Base-by-base conservation (phyloP, 2,797 vertebrate genomes). In the Acanthurus tractus region DNA sequence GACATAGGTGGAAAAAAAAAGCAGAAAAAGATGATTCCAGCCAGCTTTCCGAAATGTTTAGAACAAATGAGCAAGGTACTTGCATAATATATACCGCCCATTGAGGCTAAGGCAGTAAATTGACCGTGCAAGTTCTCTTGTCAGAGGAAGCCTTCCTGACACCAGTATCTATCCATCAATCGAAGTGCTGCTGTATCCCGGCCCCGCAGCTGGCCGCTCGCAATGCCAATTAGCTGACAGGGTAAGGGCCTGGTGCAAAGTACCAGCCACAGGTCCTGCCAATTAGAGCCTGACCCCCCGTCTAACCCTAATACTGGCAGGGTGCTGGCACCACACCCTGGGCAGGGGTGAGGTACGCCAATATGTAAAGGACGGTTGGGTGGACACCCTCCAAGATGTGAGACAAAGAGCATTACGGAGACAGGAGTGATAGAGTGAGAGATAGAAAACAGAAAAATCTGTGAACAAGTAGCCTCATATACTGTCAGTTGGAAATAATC, bases 201-300 rank as follows among this genome's bases (percentile, higher is more conserved):
- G 86, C 77, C 70, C 75, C 23, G 49, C 72, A 42, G 79, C 79
- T 76, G 87, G 84, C 74, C 80, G 85, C 81, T 79, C 59, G 62
- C 81, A 25, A 88, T 89, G 94, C 94, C 95, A 96, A 95, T 96
- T 93, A 96, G 92, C 87, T 84, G 92, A 89, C 57, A 73, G 88
- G 91, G 91, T 93, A 90, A 92, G 79, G 67, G 74, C 72, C 74
- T 86, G 74, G 85, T 38, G 70, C 88, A 71, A 56, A 78, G 87
- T 94, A 81, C 92, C 89, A 93, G 78, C 90, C 87, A 87, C 79
- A 52, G 86, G 81, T 82, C 78, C 78, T 82, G 93, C 95, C 95
- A 96, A 95, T 96, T 95, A 95, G 72, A 90, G 79, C 55, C 81
- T 67, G 84, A 88, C 89, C 89, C 83, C 70, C 74, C 18, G 17